Evolutionary conservation across 2,888 invertebrate species (phyloP).

Genomic region (Agonopterix heracliana): DNA sequence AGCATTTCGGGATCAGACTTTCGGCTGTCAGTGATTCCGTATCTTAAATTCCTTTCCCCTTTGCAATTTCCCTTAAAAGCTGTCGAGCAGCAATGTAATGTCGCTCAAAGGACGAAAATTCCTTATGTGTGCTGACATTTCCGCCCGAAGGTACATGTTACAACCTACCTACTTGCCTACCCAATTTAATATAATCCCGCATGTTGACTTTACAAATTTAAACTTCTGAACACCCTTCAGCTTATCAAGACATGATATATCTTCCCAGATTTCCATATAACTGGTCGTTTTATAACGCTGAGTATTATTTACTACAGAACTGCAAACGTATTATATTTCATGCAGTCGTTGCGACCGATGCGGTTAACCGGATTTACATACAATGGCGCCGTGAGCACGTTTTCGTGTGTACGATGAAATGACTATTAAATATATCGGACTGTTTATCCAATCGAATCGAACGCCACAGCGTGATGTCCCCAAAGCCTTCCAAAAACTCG

Average conservation of each 20-base stretch:
- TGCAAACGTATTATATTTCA: constrained; percentile 6
- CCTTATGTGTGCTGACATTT: constrained; percentile 41
- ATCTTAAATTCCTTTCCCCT: constrained; percentile 4
- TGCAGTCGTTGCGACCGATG: constrained; percentile 27
- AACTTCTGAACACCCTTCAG: no score
- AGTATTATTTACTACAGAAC: no score
- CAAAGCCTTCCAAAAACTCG: constrained; percentile 22
- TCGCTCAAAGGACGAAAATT: constrained; percentile 46
- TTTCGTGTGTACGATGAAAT: constrained; percentile 55
- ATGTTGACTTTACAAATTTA: no score
- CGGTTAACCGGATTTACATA: constrained; percentile 45
- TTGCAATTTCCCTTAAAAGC: constrained; percentile 29
- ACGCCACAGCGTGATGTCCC: constrained; percentile 9
- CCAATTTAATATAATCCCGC: no score
- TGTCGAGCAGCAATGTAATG: constrained; percentile 28
- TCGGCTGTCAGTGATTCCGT: no score
- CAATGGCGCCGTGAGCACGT: constrained; percentile 47
- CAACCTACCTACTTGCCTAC: neutral
- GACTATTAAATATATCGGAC: constrained; percentile 36
- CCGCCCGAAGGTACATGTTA: constrained; percentile 27
- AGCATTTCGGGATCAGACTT: no score
- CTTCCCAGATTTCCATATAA: no score
- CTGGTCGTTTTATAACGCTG: no score
- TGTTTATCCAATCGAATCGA: constrained; percentile 25
- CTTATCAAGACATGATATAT: no score